Conservation (phyloP, 2,113 vertebrate species). For the Odocoileus hemionus region DNA sequence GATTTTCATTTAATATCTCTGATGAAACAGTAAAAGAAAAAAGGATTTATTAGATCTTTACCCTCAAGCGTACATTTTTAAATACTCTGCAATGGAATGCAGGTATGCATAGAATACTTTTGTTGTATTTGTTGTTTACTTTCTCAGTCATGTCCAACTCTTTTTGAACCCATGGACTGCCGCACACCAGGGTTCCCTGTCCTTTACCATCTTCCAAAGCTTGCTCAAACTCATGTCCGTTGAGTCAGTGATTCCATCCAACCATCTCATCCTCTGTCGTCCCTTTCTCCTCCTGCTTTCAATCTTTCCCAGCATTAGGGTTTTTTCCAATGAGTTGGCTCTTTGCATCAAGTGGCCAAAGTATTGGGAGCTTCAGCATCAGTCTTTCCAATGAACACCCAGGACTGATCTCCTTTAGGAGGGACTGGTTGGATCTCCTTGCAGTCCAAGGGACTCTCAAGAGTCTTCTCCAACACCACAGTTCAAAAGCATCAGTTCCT, state of each 20-base stretch:
- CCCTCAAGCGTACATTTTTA: neutral
- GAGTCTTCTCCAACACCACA: neutral
- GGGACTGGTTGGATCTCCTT: neutral
- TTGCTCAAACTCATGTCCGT: neutral
- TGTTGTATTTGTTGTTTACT: neutral
- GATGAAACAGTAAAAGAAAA: neutral
- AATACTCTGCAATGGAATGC: neutral
- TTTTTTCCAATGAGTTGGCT: neutral
- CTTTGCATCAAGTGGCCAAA: neutral
- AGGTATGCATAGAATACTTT: neutral
- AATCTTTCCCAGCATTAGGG: neutral
- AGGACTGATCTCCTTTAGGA: neutral
- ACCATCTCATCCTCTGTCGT: neutral
- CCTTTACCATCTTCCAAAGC: neutral
- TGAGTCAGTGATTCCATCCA: neutral
- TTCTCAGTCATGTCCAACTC: neutral
- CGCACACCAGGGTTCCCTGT: neutral
- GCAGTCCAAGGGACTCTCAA: neutral
- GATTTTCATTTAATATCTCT: neutral
- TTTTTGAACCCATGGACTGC: neutral
- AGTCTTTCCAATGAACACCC: neutral
- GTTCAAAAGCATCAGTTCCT: neutral
- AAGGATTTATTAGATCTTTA: neutral
- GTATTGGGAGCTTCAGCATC: neutral
- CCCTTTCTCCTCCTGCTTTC: neutral